Conservation (phyloP, 2,888 invertebrate species). For the Tiliacea aurago region DNA sequence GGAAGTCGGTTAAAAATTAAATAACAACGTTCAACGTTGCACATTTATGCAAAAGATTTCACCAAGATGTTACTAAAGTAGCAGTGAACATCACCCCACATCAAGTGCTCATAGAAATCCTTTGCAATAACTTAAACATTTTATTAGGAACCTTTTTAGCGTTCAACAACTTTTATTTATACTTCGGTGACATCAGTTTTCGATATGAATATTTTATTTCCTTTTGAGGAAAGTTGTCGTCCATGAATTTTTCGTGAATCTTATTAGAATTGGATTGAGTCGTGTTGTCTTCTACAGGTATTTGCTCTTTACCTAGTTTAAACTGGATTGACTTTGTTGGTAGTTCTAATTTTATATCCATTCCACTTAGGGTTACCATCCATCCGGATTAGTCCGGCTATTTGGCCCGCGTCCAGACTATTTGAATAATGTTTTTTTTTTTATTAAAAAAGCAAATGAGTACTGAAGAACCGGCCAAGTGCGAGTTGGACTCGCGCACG, state of each 20-base stretch:
- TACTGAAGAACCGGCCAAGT: too few species aligned
- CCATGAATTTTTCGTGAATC: slow-evolving; percentile 39
- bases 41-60: too few species aligned
- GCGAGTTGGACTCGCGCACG: too few species aligned
- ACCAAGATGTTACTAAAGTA: not conserved
- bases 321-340: not conserved
- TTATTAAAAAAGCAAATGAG: not conserved
- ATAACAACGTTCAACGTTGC: too few species aligned
- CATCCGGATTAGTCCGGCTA: not conserved
- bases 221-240: slow-evolving; percentile 39
- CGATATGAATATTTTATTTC: slow-evolving; percentile 29
- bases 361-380: not conserved
- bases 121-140: slow-evolving; percentile 26
- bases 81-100: not conserved
- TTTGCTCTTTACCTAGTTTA: slow-evolving; percentile 32
- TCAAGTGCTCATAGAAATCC: not conserved
- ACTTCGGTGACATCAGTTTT: slow-evolving; percentile 46
- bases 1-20: too few species aligned
- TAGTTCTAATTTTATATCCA: not conserved
- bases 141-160: slow-evolving; percentile 36
- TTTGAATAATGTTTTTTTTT: not conserved
- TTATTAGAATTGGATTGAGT: slow-evolving; percentile 19
- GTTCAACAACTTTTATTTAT: slow-evolving; percentile 36
- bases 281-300: slow-evolving; percentile 32
- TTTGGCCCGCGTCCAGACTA: not conserved